Percentiles rank a stretch among this genome's conserved stretches.
Conservation (phyloP, 2,888 invertebrate species). For the Plebejus melissa region DNA sequence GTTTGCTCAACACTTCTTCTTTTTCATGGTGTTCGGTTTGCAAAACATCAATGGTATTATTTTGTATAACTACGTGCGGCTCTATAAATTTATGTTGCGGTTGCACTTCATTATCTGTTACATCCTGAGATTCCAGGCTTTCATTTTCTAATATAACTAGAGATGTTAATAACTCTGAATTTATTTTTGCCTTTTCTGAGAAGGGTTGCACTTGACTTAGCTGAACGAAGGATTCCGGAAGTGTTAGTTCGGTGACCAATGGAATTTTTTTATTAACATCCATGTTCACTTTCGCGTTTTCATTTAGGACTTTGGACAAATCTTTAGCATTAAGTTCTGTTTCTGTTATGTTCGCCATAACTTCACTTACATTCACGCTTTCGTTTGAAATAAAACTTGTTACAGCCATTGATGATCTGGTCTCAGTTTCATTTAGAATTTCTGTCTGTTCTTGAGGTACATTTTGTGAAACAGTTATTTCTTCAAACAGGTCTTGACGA, state of each 20-base stretch:
- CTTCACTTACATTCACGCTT: constrained; percentile 81
- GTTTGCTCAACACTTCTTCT: constrained; percentile 49
- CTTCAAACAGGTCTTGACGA: constrained; percentile 59
- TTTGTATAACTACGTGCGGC: constrained; percentile 49
- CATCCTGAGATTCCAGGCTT: constrained; percentile 64
- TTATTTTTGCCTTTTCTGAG: constrained; percentile 57
- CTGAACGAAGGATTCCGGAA: constrained; percentile 52
- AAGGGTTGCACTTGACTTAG: constrained; percentile 46
- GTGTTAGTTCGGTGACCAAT: constrained; percentile 65
- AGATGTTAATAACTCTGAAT: constrained; percentile 51
- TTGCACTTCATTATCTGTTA: constrained; percentile 44
- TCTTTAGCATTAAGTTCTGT: constrained; percentile 67
- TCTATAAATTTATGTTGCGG: constrained; percentile 52
- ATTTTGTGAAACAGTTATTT: constrained; percentile 60
- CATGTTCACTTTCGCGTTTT: constrained; percentile 74
- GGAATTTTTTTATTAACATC: constrained; percentile 74
- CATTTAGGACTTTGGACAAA: constrained; percentile 49
- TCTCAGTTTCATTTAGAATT: constrained; percentile 75
- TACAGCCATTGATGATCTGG: constrained; percentile 72
- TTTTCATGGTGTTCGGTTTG: constrained; percentile 63
- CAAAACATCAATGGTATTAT: constrained; percentile 53
- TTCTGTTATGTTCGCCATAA: constrained; percentile 56
- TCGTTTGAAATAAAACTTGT: constrained; percentile 76
- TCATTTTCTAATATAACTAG: constrained; percentile 63
- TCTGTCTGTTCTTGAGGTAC: constrained; percentile 73